These are phyloP conservation scores for Ptychoptera albimana DNA, from an alignment of 2,888 invertebrate genomes.

Conservation along the genomic window DNA sequence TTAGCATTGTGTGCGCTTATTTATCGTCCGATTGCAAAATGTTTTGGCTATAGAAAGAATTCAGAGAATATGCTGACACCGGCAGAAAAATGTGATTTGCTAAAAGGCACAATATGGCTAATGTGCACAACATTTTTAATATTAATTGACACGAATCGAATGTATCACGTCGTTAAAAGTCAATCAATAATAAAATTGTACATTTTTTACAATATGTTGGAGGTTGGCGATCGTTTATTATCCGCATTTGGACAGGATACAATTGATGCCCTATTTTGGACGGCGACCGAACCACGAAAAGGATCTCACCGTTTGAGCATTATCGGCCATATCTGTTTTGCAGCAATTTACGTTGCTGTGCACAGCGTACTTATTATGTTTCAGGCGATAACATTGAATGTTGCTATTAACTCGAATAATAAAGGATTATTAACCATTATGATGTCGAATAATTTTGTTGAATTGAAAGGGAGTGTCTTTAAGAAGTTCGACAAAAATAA, in stretches of 20 bases:
- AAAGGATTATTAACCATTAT: conserved; percentile 95
- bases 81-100: conserved; percentile 88
- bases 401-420: conserved; percentile 98
- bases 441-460: conserved; percentile 99
- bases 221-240: conserved; percentile 89
- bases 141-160: conserved; percentile 91
- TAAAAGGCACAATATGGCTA: conserved; percentile 81
- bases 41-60: conserved; percentile 43
- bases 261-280: conserved; percentile 96
- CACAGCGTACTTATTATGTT: conserved; percentile 81
- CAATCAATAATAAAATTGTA: conserved; percentile 98
- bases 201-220: conserved; percentile 98
- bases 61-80: conserved; percentile 53
- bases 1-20: conserved; percentile 72
- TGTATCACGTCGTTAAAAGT: conserved; percentile 93
- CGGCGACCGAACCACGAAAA: conserved; percentile 86
- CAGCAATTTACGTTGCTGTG: conserved; percentile 78
- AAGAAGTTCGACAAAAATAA: conserved; percentile 99
- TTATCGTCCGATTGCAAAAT: conserved; percentile 53
- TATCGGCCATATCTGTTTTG: conserved; percentile 79
- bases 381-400: conserved; percentile 96
- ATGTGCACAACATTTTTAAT: conserved; percentile 70
- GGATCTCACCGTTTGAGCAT: conserved; percentile 60
- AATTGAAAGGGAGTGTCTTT: conserved; percentile 95
- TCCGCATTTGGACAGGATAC: conserved; percentile 97